Evolutionary conservation across 2,113 vertebrate species (phyloP), one percentile per base, ranked within the genome.

Genomic region (Ranitomeya imitator): DNA sequence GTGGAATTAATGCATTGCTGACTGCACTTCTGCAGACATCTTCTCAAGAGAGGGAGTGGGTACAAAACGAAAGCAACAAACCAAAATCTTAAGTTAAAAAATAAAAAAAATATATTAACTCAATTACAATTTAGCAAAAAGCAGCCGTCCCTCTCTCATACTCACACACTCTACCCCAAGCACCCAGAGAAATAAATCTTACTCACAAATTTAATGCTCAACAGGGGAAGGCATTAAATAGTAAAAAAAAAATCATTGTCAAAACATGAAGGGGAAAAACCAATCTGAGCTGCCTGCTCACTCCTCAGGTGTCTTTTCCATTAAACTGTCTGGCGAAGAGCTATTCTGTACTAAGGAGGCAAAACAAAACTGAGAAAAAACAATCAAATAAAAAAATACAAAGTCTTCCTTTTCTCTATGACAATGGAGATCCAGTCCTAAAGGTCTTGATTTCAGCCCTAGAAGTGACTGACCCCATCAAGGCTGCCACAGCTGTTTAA

Each of bases 21-120:
- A 8, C 59, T 54, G 37, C 37, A 19, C 59, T 26, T 79, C 59
- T 78, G 76, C 69, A 65, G 55, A 37, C 83, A 60, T 15, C 6
- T 73, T 65, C 57, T 67, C 15, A 19, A 81, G 85, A 88, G 23
- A 88, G 80, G 71, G 15, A 45, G 16, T 76, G 81, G 82, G 73
- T 60, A 69, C 51, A 67, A 73, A 61, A 74, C 3, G 76, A 83
- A 69, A 79, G 37, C 80, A 63, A 85, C 61, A 77, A 88, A 65
- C 11, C 73, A 23, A 74, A 76, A 85, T 16, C 45, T 88, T 88
- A 88, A 88, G 21, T 88, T 83, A 88, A 89, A 82, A 61, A 76
- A 74, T n/a, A 45, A 31, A 52, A 86, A 67, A 69, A 88, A 83
- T 83, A 88, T 83, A 88, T 84, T 88, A 84, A 65, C 60, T 69